Base-by-base conservation (phyloP, 2,113 vertebrate species). In the Grallaria varia region DNA sequence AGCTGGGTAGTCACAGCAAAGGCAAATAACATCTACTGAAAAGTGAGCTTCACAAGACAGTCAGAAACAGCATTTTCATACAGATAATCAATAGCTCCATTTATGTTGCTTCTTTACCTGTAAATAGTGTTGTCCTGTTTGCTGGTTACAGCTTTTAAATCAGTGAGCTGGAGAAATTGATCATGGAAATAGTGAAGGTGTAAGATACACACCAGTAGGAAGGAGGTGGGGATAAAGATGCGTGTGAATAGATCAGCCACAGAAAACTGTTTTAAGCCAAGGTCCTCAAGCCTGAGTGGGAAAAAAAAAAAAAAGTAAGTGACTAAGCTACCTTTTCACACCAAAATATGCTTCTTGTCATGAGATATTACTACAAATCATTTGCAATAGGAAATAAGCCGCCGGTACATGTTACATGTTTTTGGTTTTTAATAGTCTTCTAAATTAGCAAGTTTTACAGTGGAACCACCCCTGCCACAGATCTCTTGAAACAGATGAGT, bases 141-240 rank as follows among this genome's bases (percentile, higher is more conserved):
- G 94, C 98, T 98, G 96, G 98, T 98, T 71, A 99, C 98, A 77
- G 98, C 98, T 96, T 99, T 99, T 39, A 99, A 98, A 97, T 99
- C 99, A 4, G 99, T 99, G 96, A 99, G 99, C 95, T 98, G 96
- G 18, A 99, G 99, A 94, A 99, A 99, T 39, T 91, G 98, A 79
- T 99, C 98, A 53, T 99, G 99, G 97, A 99, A 99, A 88, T 99
- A 99, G 98, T 99, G 99, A 83, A 99, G 98, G 97, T 99, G 99
- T 78, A 99, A 98, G 82, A 99, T 99, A 90, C 99, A 99, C 28
- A 99, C 99, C 83, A 99, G 96, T 47, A 99, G 97, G 97, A 99
- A 99, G 90, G 99, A 99, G 3, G 99, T 99, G 30, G 99, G 99
- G 62, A 99, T 99, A 96, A 99, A 99, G 84, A 99, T 99, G 53